Conservation (phyloP, 1,140 invertebrate genomes). For the Epicauta chinensis region DNA sequence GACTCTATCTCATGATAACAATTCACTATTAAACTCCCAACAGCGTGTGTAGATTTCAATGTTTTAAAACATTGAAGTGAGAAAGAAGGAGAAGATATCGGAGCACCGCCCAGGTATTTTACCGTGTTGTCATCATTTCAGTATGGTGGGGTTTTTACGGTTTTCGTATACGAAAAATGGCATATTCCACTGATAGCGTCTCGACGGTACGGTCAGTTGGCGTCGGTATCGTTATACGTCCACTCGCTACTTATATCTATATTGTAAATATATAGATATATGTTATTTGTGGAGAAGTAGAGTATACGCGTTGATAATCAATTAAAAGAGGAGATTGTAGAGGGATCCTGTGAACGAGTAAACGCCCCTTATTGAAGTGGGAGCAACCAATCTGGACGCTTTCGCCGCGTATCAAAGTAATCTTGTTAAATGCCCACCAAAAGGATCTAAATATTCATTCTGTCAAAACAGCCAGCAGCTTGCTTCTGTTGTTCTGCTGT, state of each 20-base stretch:
- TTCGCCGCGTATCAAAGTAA: slow-evolving; percentile 37
- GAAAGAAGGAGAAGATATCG: too few species aligned
- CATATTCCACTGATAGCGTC: slow-evolving; percentile 38
- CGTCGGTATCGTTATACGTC: slow-evolving; percentile 5
- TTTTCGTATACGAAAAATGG: slow-evolving; percentile 32
- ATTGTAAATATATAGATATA: not conserved
- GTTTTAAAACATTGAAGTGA: too few species aligned
- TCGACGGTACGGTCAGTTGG: slow-evolving; percentile 35
- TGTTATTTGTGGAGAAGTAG: not conserved
- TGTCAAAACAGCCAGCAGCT: slow-evolving; percentile 41
- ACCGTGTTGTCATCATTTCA: too few species aligned
- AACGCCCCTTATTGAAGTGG: slow-evolving; percentile 39
- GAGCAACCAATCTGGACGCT: slow-evolving; percentile 41
- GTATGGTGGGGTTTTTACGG: too few species aligned
- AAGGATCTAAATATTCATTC: slow-evolving; percentile 42
- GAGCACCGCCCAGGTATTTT: too few species aligned
- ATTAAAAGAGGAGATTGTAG: slow-evolving; percentile 22
- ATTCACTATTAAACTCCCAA: too few species aligned
- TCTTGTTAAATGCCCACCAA: slow-evolving; percentile 39
- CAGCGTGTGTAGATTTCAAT: too few species aligned
- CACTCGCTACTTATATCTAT: not conserved
- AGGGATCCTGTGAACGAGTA: slow-evolving; percentile 14
- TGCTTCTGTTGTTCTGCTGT: slow-evolving; percentile 29
- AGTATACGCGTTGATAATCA: slow-evolving; percentile 22
- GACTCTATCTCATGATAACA: slow-evolving; percentile 1